phyloP scores from a whole-genome alignment of 2,888 invertebrate species.

The Esperia sulphurella region DNA sequence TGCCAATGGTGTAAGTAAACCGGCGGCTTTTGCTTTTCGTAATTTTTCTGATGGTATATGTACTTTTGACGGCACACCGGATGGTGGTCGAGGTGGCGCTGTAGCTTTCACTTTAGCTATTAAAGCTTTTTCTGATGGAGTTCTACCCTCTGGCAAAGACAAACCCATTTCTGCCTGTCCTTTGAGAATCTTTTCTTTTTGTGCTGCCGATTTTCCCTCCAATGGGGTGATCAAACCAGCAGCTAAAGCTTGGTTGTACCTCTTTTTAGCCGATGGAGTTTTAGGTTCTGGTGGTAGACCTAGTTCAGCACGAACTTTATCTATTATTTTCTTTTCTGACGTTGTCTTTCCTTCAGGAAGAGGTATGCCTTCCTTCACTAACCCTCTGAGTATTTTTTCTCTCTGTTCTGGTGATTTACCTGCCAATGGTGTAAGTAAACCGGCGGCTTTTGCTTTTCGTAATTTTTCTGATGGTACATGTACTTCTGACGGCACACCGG shows the following conservation, averaged over 20 bases:
- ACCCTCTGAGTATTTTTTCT: slow-evolving; percentile 19
- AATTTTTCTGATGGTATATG: slow-evolving; percentile 17
- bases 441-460: slow-evolving; percentile 18
- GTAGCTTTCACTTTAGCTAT: slow-evolving; percentile 1
- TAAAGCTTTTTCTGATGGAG: slow-evolving; percentile 8
- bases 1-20: slow-evolving; percentile 29
- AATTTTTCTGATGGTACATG: slow-evolving; percentile 13
- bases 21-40: slow-evolving; percentile 18
- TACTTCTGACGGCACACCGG: neutral
- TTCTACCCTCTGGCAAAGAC: slow-evolving; percentile 8
- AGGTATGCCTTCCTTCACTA: slow-evolving; percentile 16
- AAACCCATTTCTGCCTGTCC: slow-evolving; percentile 14
- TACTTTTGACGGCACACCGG: neutral
- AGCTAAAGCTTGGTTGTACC: slow-evolving; percentile 21
- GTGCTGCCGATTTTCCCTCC: slow-evolving; percentile 21
- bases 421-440: slow-evolving; percentile 19
- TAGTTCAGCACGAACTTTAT: slow-evolving; percentile 20
- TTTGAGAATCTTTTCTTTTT: slow-evolving; percentile 20
- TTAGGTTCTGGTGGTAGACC: slow-evolving; percentile 33
- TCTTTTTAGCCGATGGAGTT: slow-evolving; percentile 18
- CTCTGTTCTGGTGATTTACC: slow-evolving; percentile 26
- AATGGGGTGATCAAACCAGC: slow-evolving; percentile 25
- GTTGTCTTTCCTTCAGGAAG: slow-evolving; percentile 28
- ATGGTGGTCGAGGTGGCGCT: neutral
- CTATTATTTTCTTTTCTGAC: slow-evolving; percentile 27